phyloP scores from a whole-genome alignment of 2,113 vertebrate genomes.

The Brachionichthys hirsutus region DNA sequence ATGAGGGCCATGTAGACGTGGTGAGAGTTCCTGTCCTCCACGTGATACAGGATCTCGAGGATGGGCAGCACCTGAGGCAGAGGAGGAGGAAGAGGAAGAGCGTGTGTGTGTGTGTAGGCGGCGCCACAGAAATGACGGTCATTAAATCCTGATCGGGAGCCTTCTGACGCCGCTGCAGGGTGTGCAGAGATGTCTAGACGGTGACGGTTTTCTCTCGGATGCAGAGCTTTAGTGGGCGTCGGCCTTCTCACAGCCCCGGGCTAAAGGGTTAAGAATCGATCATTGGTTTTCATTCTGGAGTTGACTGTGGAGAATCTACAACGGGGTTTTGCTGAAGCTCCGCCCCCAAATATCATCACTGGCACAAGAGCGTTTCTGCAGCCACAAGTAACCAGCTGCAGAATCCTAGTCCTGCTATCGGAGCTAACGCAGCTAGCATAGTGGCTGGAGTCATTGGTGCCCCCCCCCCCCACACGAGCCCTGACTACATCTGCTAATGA shows the following conservation, averaged over 20 bases:
- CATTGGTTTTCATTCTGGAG: too few relatives aligned
- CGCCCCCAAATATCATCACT: too few relatives aligned
- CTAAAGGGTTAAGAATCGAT: too few relatives aligned
- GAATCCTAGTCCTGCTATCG: too few relatives aligned
- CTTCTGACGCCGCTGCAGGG: neutral
- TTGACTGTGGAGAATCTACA: too few relatives aligned
- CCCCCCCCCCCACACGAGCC: slow-evolving; percentile 12
- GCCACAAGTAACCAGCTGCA: too few relatives aligned
- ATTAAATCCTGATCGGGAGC: neutral
- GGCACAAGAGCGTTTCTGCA: too few relatives aligned
- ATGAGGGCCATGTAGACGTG: slow-evolving; percentile 99
- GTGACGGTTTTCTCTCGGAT: too few relatives aligned
- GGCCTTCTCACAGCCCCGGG: too few relatives aligned
- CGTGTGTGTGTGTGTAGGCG: neutral
- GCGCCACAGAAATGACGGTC: neutral
- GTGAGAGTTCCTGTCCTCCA: slow-evolving; percentile 96
- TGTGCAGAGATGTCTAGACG: neutral
- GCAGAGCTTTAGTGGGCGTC: too few relatives aligned
- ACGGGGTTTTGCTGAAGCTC: too few relatives aligned
- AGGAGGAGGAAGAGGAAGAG: slow-evolving; percentile 5
- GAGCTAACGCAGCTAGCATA: too few relatives aligned
- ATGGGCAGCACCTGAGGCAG: slow-evolving; percentile 89
- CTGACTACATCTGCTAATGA: slow-evolving; percentile 26
- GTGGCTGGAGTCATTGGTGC: slow-evolving; percentile 29
- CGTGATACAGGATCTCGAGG: slow-evolving; percentile 95